Base-by-base conservation (phyloP, 2,113 vertebrate genomes). In the Sarotherodon lohbergeri region DNA sequence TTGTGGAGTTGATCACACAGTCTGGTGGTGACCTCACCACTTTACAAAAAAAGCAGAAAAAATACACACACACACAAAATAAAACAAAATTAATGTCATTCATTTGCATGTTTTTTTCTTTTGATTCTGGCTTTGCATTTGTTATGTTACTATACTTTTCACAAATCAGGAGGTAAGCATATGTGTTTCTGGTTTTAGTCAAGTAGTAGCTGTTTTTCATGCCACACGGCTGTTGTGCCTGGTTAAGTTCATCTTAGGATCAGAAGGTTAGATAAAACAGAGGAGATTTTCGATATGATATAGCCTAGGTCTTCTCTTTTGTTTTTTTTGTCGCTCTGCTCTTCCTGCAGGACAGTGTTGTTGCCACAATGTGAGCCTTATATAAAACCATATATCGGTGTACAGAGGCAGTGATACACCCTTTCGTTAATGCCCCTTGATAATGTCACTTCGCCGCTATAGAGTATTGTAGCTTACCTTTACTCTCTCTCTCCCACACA, bases 391-490 rank as follows among this genome's bases (percentile, higher is more conserved):
- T 79, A 79, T 54, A 92, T 90, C 27, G 46, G 71, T 50, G 81
- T 83, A 83, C 19, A n/a, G 85, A 59, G 48, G 57, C 86, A 76
- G 89, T 78, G 89, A 90, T 90, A 90, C 82, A 85, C 89, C 84
- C 93, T 85, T 79, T 92, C 71, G 82, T 92, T 95, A 93, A 94
- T 93, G 91, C 91, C 84, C 88, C 93, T 90, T 93, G 92, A 95
- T 94, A 94, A 95, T 95, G 93, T 94, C 93, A 94, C 93, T 92
- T 90, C 81, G 48, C 90, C 78, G 59, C 88, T 89, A 87, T 85
- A 48, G 83, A 86, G 92, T 84, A 90, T 87, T 91, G 87, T 89
- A 81, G 89, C 91, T 92, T 95, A 92, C 88, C 86, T 90, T 87
- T 90, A 83, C 66, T 88, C 80, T 90, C 56, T 82, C 66, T 55